phyloP scores from a whole-genome alignment of 2,888 invertebrate species.

The Polydrusus cervinus region DNA sequence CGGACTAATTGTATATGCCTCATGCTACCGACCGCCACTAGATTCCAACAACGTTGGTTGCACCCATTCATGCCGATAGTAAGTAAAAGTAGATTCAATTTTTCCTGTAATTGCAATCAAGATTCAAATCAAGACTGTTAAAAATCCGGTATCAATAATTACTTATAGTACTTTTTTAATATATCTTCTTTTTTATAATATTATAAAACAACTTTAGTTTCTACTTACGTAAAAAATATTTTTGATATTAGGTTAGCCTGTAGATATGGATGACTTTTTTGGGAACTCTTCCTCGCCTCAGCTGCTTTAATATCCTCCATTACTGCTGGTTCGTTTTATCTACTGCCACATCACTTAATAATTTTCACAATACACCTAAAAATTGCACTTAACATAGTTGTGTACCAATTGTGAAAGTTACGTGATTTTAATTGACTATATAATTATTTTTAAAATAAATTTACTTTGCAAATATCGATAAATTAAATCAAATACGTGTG shows the following conservation, averaged over 20 bases:
- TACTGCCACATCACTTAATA: slow-evolving; percentile 3
- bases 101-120: too few relatives aligned
- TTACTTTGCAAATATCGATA: neutral
- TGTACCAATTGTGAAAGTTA: neutral
- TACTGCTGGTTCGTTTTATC: neutral
- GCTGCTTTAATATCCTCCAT: slow-evolving; percentile 41
- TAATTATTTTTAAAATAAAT: neutral
- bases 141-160: too few relatives aligned
- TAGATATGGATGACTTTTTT: slow-evolving; percentile 57
- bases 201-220: too few relatives aligned
- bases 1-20: too few relatives aligned
- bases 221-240: slow-evolving; percentile 59
- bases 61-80: too few relatives aligned
- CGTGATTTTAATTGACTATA: neutral
- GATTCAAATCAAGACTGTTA: too few relatives aligned
- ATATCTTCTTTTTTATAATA: too few relatives aligned
- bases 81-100: too few relatives aligned
- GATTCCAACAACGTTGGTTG: too few relatives aligned
- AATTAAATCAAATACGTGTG: neutral
- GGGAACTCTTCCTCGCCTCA: slow-evolving; percentile 37
- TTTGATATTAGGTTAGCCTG: slow-evolving; percentile 57
- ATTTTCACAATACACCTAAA: neutral
- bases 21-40: too few relatives aligned
- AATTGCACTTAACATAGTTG: neutral
- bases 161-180: too few relatives aligned